Evolutionary conservation across 2,113 vertebrate species (phyloP), one percentile per base, ranked within the genome.

Genomic region (Albula goreensis): DNA sequence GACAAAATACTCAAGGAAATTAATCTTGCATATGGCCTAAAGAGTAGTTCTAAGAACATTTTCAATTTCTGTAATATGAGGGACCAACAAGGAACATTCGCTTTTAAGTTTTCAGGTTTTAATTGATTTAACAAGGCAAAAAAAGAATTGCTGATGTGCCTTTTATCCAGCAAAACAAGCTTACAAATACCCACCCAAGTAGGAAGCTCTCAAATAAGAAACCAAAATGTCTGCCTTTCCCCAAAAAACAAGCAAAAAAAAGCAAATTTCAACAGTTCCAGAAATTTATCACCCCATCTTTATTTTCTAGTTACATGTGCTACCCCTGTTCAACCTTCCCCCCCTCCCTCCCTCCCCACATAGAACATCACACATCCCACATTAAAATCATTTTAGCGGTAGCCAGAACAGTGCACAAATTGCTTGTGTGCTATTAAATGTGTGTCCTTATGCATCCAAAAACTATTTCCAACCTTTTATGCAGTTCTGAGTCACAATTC

Each of bases 361-460:
- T 48, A 89, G 83, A 89, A 91, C 90, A 90, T 60, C 89, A 88
- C 88, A 90, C 82, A 91, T 80, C 85, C 90, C 89, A 92, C 88
- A 93, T 89, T 89, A 88, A 90, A 91, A 57, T 31, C 2, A 9
- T 22, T 52, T 83, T 92, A 95, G 94, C 96, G 97, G 95, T 97
- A 98, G 96, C 96, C 96, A 96, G 94, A 95, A 95, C 96, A 95
- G 94, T 96, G 96, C 95, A 95, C 94, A 94, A 95, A 95, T 94
- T 89, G 92, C 96, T 95, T 94, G 93, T 94, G 93, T 93, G 92
- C 93, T 94, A 93, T 95, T 93, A 95, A 94, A 60, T 66, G 11
- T 60, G 53, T 89, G 86, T 92, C 90, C 89, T 91, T 90, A 89
- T 91, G 86, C 88, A 85, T 86, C 88, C 85, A 87, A 92, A 41